Evolutionary conservation across 2,888 invertebrate genomes (phyloP).

Genomic region (Ormyrus thymus): DNA sequence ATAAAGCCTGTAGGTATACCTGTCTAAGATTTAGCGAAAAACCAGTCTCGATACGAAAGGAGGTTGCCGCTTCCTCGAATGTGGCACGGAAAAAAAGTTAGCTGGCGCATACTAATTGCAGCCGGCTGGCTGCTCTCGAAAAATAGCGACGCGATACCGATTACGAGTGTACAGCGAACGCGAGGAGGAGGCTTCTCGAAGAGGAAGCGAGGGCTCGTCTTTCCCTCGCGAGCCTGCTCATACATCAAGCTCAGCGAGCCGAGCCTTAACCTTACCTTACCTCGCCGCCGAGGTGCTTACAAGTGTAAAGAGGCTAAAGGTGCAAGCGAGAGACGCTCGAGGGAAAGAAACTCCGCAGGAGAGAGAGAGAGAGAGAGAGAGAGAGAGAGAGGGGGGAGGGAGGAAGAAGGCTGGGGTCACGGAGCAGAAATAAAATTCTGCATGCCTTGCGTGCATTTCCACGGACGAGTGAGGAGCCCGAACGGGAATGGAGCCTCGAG

Average conservation of each 20-base stretch:
- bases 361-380: not conserved
- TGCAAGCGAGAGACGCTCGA: not conserved
- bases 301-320: conserved; percentile 10
- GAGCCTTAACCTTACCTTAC: conserved; percentile 31
- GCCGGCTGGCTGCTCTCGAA: not conserved
- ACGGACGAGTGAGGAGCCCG: not conserved
- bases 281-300: conserved; percentile 25
- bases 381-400: too few relatives aligned
- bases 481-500: conserved; percentile 3
- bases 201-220: not conserved
- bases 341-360: conserved; percentile 20
- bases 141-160: not conserved
- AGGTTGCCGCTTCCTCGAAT: not conserved
- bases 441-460: conserved; percentile 44
- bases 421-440: conserved; percentile 53
- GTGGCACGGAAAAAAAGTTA: not conserved
- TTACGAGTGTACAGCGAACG: too few relatives aligned
- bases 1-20: too few relatives aligned
- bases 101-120: not conserved
- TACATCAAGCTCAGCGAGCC: conserved; percentile 53
- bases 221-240: conserved; percentile 26
- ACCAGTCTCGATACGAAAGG: too few relatives aligned
- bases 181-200: not conserved
- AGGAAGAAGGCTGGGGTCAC: conserved; percentile 31
- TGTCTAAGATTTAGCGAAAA: too few relatives aligned